Conservation (phyloP, 2,797 vertebrate genomes). For the Poliocrania exsul region DNA sequence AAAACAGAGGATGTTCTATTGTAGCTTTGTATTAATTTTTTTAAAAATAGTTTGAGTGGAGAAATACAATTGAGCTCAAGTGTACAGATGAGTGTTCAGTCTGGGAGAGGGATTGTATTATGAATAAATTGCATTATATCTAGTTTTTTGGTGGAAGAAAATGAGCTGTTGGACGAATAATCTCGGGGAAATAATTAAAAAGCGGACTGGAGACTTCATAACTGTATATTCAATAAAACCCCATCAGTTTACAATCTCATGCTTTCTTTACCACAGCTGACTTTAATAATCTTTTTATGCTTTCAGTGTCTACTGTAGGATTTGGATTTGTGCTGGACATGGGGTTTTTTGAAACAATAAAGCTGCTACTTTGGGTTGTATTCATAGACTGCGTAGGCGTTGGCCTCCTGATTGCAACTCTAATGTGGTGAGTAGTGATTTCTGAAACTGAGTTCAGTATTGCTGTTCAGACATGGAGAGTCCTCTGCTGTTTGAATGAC, state of each 20-base stretch:
- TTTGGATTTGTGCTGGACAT: constrained; percentile 95
- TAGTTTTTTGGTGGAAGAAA: neutral
- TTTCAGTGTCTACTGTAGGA: constrained; percentile 91
- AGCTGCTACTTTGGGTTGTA: constrained; percentile 96
- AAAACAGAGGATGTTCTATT: neutral
- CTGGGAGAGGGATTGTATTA: neutral
- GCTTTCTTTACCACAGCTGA: neutral
- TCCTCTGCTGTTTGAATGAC: neutral
- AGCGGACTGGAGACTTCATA: neutral
- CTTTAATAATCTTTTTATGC: neutral
- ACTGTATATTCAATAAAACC: neutral
- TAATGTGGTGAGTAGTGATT: constrained; percentile 91
- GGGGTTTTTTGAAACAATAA: constrained; percentile 91
- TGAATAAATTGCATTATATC: neutral
- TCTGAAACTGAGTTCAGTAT: neutral
- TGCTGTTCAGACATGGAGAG: neutral
- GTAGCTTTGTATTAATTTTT: neutral
- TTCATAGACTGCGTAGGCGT: constrained; percentile 97
- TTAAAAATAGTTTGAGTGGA: neutral
- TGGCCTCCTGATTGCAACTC: constrained; percentile 92
- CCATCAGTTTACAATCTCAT: neutral
- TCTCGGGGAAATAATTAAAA: neutral
- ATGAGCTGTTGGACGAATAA: neutral
- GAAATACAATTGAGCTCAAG: neutral
- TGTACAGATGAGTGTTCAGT: neutral